A percentile compares a stretch with the other conserved stretches of the same genome.
phyloP scores from a whole-genome alignment of 2,113 vertebrate genomes.

The Antechinus flavipes region DNA sequence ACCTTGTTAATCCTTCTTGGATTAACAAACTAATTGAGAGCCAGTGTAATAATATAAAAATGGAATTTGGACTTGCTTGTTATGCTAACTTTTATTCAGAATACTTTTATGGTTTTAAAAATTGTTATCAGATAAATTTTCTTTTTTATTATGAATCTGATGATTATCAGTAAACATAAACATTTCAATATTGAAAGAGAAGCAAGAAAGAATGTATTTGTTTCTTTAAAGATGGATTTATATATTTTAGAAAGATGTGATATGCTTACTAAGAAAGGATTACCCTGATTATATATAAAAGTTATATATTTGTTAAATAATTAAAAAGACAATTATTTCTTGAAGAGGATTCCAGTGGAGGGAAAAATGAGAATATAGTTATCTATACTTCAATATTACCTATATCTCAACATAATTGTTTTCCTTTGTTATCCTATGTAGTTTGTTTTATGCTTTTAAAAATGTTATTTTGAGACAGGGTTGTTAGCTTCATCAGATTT shows the following conservation, averaged over 20 bases:
- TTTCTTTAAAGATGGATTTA: background rate
- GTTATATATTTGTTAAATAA: background rate
- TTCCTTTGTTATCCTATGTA: background rate
- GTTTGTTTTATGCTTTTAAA: background rate
- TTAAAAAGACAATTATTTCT: background rate
- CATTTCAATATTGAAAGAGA: background rate
- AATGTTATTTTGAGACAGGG: background rate
- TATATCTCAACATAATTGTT: background rate
- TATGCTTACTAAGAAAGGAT: background rate
- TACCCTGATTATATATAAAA: background rate
- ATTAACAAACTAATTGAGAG: background rate
- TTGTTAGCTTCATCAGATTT: background rate
- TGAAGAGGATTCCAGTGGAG: background rate
- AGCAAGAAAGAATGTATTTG: background rate
- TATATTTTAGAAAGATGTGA: background rate
- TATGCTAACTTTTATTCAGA: background rate
- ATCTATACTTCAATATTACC: background rate
- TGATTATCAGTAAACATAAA: background rate
- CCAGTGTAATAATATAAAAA: background rate
- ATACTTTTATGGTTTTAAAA: background rate
- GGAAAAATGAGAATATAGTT: background rate
- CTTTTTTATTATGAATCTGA: background rate
- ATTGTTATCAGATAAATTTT: background rate
- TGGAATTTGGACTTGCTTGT: background rate
- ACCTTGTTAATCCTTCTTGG: background rate